These are phyloP conservation scores for Hipposideros larvatus DNA, from an alignment of 2,797 vertebrate species.

Conservation along the genomic window DNA sequence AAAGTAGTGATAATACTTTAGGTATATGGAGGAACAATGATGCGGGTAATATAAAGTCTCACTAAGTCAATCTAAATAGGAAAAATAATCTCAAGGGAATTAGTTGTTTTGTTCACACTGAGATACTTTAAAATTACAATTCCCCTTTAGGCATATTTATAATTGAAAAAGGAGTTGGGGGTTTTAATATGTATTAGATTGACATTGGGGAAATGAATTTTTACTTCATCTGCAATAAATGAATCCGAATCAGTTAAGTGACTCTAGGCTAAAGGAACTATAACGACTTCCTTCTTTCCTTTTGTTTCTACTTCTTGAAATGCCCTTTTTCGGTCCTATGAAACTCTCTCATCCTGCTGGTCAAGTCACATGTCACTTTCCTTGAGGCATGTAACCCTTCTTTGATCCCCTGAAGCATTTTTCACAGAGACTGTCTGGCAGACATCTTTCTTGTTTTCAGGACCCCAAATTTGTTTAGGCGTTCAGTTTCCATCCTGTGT, in stretches of 20 bases:
- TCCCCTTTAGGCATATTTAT: conserved; percentile 73
- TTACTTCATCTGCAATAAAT: conserved; percentile 68
- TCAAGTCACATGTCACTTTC: neutral
- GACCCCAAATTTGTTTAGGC: neutral
- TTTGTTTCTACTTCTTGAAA: conserved; percentile 46
- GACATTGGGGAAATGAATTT: conserved; percentile 77
- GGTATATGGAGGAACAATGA: conserved; percentile 6
- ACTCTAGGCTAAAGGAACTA: conserved; percentile 53
- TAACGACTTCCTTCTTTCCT: neutral
- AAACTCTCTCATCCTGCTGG: neutral
- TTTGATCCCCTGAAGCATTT: neutral
- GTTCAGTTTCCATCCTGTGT: neutral
- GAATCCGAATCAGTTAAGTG: conserved; percentile 71
- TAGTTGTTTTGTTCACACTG: conserved; percentile 58
- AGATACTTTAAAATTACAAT: conserved; percentile 69
- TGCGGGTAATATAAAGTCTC: conserved; percentile 36
- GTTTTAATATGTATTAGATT: conserved; percentile 74
- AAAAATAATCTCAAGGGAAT: conserved; percentile 67
- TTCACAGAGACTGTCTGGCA: neutral
- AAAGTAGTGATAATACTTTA: conserved; percentile 46
- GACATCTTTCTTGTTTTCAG: neutral
- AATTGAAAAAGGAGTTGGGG: conserved; percentile 72
- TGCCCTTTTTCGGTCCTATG: neutral
- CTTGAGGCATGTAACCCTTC: neutral
- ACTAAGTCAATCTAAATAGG: conserved; percentile 68